Conservation (phyloP, 2,888 invertebrate species). For the Conomelus anceps region DNA sequence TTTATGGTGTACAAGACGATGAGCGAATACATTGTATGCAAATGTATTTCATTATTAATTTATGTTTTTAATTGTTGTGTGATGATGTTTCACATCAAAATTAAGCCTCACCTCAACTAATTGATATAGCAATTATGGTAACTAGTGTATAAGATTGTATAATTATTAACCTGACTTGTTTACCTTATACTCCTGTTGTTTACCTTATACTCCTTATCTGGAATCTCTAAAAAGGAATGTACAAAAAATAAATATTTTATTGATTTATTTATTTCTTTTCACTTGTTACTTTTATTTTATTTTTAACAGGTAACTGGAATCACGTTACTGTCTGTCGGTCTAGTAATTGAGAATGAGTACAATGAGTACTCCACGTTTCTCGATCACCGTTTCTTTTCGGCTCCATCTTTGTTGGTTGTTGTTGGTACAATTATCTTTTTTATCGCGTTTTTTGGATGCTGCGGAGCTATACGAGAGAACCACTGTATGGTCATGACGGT, state of each 20-base stretch:
- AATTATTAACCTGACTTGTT: too few relatives aligned
- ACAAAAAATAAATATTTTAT: background rate
- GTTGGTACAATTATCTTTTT: constrained; percentile 57
- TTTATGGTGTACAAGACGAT: too few relatives aligned
- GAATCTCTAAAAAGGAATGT: too few relatives aligned
- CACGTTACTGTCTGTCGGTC: constrained; percentile 28
- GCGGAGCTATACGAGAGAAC: constrained; percentile 44
- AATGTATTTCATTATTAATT: too few relatives aligned
- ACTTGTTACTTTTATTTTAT: background rate
- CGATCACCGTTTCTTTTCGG: constrained; percentile 35
- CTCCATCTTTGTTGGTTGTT: constrained; percentile 59
- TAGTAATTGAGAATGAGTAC: constrained; percentile 28
- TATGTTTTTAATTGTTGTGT: too few relatives aligned
- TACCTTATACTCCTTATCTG: too few relatives aligned
- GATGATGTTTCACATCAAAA: too few relatives aligned
- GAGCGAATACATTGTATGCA: too few relatives aligned
- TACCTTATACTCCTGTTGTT: too few relatives aligned
- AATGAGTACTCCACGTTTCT: constrained; percentile 29
- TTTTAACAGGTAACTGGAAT: constrained; percentile 31
- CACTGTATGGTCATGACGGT: constrained; percentile 43
- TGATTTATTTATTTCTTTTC: background rate
- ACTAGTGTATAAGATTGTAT: too few relatives aligned
- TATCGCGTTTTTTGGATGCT: constrained; percentile 44
- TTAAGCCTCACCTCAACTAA: too few relatives aligned
- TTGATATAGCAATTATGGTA: too few relatives aligned